phyloP scores from a whole-genome alignment of 1,140 invertebrate genomes.

The Arion vulgaris region DNA sequence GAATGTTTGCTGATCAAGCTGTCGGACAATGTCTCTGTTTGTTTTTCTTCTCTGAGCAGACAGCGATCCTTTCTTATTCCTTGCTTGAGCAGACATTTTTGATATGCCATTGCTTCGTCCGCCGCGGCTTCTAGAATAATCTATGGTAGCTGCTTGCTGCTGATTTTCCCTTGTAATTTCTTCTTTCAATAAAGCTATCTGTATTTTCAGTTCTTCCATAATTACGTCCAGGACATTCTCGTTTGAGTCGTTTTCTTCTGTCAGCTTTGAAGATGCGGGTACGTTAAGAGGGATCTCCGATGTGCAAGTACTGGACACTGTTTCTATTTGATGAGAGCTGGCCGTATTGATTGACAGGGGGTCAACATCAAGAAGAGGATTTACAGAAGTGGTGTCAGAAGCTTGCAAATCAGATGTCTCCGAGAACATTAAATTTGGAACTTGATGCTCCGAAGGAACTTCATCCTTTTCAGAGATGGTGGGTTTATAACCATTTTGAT shows the following conservation, averaged over 20 bases:
- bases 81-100: too few relatives aligned
- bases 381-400: too few relatives aligned
- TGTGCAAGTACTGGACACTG: not conserved
- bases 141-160: not conserved
- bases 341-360: too few relatives aligned
- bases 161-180: constrained; percentile 21
- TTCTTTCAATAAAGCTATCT: constrained; percentile 15
- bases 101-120: not conserved
- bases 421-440: too few relatives aligned
- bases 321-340: too few relatives aligned
- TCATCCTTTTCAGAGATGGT: too few relatives aligned
- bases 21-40: not conserved
- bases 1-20: not conserved
- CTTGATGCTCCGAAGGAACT: too few relatives aligned
- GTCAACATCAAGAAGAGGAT: too few relatives aligned
- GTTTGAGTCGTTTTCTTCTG: not conserved
- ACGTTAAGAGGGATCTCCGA: not conserved
- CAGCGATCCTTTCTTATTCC: not conserved
- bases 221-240: constrained; percentile 28
- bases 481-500: too few relatives aligned
- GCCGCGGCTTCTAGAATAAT: not conserved
- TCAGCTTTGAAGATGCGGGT: not conserved
- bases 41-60: not conserved
- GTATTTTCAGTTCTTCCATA: constrained; percentile 30
- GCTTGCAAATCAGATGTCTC: too few relatives aligned